A percentile compares a stretch with the other conserved stretches of the same genome.
Conservation (phyloP, 2,113 vertebrate species). For the Mormoops blainvillei region DNA sequence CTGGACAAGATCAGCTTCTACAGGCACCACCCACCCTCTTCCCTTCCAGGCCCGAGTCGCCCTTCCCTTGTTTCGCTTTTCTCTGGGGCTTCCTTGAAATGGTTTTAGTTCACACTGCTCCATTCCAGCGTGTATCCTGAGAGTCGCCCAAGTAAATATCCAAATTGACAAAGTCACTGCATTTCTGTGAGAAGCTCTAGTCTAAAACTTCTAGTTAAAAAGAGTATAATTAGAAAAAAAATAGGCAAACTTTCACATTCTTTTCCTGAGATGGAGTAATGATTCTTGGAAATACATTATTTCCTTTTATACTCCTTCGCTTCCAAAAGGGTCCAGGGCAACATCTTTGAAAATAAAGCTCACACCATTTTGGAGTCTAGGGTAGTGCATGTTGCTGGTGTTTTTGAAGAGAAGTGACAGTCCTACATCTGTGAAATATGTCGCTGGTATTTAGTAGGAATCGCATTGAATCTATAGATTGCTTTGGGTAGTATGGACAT, state of each 20-base stretch:
- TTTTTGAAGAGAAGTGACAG: background rate
- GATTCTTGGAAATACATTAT: background rate
- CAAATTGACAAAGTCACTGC: background rate
- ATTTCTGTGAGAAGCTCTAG: background rate
- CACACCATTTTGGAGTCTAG: background rate
- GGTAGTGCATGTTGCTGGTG: background rate
- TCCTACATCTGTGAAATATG: background rate
- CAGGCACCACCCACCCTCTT: background rate
- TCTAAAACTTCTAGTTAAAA: background rate
- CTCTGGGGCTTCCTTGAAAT: background rate
- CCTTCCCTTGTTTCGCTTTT: background rate
- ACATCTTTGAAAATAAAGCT: background rate
- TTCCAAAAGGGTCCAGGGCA: background rate
- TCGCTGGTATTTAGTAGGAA: too few relatives aligned
- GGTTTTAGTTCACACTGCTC: background rate
- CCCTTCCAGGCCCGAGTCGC: background rate
- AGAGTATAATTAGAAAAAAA: background rate
- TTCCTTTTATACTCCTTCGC: background rate
- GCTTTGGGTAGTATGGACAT: too few relatives aligned
- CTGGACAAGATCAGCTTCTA: background rate
- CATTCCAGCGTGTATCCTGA: background rate
- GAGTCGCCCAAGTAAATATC: background rate
- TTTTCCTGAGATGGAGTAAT: background rate
- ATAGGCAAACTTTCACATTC: background rate
- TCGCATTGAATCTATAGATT: too few relatives aligned